Percentiles rank a stretch among this genome's conserved stretches.
These are phyloP conservation scores for Scrobipalpa atriplicella DNA, from an alignment of 2,888 invertebrate genomes.

Conservation along the genomic window DNA sequence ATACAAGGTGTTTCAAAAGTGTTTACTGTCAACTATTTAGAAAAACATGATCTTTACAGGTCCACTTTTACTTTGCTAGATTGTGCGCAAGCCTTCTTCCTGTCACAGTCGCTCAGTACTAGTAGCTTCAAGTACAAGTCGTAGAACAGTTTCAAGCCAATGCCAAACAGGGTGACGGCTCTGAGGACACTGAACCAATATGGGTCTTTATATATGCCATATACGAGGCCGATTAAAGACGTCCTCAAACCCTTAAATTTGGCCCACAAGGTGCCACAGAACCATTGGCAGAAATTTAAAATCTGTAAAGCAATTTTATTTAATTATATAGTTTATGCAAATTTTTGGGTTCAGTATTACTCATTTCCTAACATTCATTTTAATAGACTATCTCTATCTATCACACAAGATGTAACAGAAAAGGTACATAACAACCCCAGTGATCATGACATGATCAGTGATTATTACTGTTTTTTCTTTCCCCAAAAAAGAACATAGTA, in stretches of 20 bases:
- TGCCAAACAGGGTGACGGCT: conserved; percentile 34
- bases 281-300: neutral
- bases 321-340: no score
- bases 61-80: neutral
- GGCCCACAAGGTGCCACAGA: neutral
- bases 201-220: neutral
- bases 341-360: neutral
- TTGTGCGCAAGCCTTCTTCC: neutral
- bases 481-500: no score
- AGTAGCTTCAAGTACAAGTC: neutral
- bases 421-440: no score
- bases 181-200: conserved; percentile 7
- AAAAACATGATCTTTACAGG: neutral
- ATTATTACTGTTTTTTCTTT: no score
- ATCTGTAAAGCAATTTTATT: neutral
- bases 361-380: no score
- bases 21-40: neutral
- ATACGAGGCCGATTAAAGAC: neutral
- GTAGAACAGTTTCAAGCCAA: conserved; percentile 19
- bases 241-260: neutral
- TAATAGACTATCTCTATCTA: no score
- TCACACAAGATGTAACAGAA: no score
- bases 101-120: neutral
- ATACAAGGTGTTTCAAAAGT: neutral
- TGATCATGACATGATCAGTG: no score